Base-by-base conservation (phyloP, 2,113 vertebrate species). In the Formicarius rufipectus region DNA sequence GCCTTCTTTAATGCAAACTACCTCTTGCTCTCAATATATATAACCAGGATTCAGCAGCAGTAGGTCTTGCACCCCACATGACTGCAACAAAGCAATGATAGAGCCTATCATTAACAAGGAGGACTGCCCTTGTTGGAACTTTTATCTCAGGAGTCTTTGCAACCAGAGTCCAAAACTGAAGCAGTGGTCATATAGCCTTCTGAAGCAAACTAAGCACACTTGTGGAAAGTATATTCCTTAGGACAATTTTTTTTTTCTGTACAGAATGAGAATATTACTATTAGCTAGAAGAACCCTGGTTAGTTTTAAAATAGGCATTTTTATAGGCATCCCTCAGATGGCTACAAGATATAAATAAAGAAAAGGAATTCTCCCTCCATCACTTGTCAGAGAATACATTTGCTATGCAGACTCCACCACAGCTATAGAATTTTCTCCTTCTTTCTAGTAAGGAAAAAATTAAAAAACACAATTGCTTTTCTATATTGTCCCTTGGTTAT, bases 161-260 rank as follows among this genome's bases (percentile, higher is more conserved):
- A 75, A 30, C 1, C 1, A 24, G 7, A 59, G 15, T 35, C 9
- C 33, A 67, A 63, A 30, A 30, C 27, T 47, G 12, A 86, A 35
- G 30, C 35, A 60, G 7, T 2, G 0, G 9, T 58, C 42, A 14
- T 42, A 67, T 7, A 85, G 1, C 10, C 10, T 67, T 15, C 10
- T 21, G 53, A 67, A 82, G 16, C 50, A 90, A 80, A 20, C 2
- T 23, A 83, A 31, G 9, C 2, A 28, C 23, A n/a, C 6, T 13
- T 67, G 3, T 15, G 11, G 42, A 59, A 85, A 67, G 30, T 45
- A n/a, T 20, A 45, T 4, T 8, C 55, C 8, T 42, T 80, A 35
- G 14, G 7, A 37, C 0, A 6, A 6, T 9, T 25, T 35, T 21
- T 28, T 75, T 44, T 42, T 45, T 27, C 11, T n/a, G 1, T 24